These are phyloP conservation scores for Eupithecia subumbrata DNA, from an alignment of 2,888 invertebrate species.

Conservation along the genomic window DNA sequence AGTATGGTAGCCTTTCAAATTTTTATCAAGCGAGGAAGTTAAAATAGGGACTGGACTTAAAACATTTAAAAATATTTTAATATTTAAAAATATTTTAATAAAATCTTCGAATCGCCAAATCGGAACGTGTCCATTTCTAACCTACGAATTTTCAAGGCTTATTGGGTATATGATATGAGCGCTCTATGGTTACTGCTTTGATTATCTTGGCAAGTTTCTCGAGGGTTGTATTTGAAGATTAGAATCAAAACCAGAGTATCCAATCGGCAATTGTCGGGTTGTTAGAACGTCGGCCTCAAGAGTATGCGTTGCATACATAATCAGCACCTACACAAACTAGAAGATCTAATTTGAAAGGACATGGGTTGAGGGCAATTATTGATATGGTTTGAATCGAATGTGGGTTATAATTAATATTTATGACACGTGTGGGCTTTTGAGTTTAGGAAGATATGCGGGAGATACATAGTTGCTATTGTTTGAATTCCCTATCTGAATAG, in stretches of 20 bases:
- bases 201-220: background rate
- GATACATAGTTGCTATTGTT: background rate
- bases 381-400: conserved; percentile 27
- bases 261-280: conserved; percentile 44
- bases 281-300: conserved; percentile 41
- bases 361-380: conserved; percentile 25
- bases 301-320: conserved; percentile 46
- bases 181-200: background rate
- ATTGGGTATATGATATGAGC: background rate
- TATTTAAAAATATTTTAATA: background rate
- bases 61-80: background rate
- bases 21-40: background rate
- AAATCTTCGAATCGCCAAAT: background rate
- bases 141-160: background rate
- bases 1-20: too few species aligned
- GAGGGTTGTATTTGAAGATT: conserved; percentile 29
- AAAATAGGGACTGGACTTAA: background rate
- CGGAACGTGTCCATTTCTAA: background rate
- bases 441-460: background rate
- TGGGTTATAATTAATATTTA: conserved; percentile 14
- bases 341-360: conserved; percentile 40
- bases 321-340: conserved; percentile 41
- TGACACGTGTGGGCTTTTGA: background rate
- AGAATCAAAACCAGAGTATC: conserved; percentile 43
- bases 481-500: background rate